Evolutionary conservation across 2,888 invertebrate species (phyloP).

Genomic region (Acanthococcus lagerstroemiae): DNA sequence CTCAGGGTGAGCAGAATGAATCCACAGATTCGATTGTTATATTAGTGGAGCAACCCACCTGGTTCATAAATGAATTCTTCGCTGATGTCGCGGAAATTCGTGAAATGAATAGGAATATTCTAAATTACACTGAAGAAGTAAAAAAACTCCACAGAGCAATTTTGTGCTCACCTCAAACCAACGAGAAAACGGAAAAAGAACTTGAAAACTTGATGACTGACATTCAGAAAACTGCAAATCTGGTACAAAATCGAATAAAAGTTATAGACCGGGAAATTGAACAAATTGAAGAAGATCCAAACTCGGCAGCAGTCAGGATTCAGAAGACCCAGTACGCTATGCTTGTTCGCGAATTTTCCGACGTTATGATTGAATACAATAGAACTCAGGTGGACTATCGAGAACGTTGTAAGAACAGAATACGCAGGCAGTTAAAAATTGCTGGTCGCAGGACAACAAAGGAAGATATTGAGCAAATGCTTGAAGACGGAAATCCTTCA

Average conservation of each 20-base stretch:
- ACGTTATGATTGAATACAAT: constrained; percentile 99
- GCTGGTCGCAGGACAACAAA: constrained; percentile 95
- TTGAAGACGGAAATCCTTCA: constrained; percentile 96
- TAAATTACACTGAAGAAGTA: constrained; percentile 97
- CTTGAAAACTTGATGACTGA: constrained; percentile 99
- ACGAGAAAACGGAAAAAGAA: constrained; percentile 99
- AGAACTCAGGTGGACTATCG: constrained; percentile 99
- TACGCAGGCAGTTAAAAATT: constrained; percentile 98
- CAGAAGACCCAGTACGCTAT: constrained; percentile 99
- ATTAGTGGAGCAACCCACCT: constrained; percentile 69
- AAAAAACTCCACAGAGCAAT: constrained; percentile 99
- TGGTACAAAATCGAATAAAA: constrained; percentile 98
- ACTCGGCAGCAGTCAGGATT: constrained; percentile 97
- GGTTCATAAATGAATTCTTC: constrained; percentile 99
- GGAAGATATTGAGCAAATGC: constrained; percentile 96
- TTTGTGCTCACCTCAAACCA: constrained; percentile 94
- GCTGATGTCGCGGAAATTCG: constrained; percentile 99
- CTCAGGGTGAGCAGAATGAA: constrained; percentile 96
- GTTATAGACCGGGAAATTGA: constrained; percentile 99
- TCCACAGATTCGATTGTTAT: constrained; percentile 91
- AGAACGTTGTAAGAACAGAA: constrained; percentile 98
- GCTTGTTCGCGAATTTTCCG: constrained; percentile 96
- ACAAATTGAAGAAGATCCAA: constrained; percentile 96
- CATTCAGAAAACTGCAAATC: constrained; percentile 99
- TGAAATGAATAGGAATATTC: constrained; percentile 99